Conservation (phyloP, 2,888 invertebrate species). For the Tetropium fuscum region DNA sequence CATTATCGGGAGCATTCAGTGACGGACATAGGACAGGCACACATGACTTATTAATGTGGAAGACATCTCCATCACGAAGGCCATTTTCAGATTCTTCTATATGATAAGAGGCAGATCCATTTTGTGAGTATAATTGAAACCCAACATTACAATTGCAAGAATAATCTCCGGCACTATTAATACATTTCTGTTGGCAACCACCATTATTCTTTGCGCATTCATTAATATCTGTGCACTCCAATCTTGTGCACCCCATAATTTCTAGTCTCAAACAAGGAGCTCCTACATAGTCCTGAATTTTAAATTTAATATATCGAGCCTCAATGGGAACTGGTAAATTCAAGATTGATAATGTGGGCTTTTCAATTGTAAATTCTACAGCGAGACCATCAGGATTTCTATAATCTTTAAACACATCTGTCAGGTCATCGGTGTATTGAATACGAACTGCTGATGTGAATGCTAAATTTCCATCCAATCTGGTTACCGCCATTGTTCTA, state of each 20-base stretch:
- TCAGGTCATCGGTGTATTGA: slow-evolving; percentile 89
- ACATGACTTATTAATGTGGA: slow-evolving; percentile 92
- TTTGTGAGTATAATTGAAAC: slow-evolving; percentile 86
- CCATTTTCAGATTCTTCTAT: slow-evolving; percentile 89
- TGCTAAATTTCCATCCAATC: slow-evolving; percentile 85
- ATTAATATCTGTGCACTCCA: slow-evolving; percentile 90
- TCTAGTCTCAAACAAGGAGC: slow-evolving; percentile 92
- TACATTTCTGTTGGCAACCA: slow-evolving; percentile 93
- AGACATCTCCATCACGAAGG: slow-evolving; percentile 87
- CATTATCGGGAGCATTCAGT: slow-evolving; percentile 84
- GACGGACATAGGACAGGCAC: slow-evolving; percentile 92
- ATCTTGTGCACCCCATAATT: slow-evolving; percentile 91
- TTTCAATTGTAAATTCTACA: slow-evolving; percentile 90
- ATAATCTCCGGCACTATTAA: slow-evolving; percentile 89
- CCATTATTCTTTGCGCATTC: slow-evolving; percentile 90
- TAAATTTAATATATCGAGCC: slow-evolving; percentile 88
- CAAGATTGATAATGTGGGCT: slow-evolving; percentile 90
- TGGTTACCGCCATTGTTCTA: slow-evolving; percentile 88
- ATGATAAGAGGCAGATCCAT: slow-evolving; percentile 90
- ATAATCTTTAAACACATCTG: slow-evolving; percentile 91
- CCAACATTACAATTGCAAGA: slow-evolving; percentile 93
- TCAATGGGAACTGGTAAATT: slow-evolving; percentile 93
- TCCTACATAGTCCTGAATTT: slow-evolving; percentile 87
- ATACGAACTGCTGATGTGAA: slow-evolving; percentile 92
- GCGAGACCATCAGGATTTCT: slow-evolving; percentile 93